Base-by-base conservation (phyloP, 2,888 invertebrate species). In the Nematopogon swammerdamellus region DNA sequence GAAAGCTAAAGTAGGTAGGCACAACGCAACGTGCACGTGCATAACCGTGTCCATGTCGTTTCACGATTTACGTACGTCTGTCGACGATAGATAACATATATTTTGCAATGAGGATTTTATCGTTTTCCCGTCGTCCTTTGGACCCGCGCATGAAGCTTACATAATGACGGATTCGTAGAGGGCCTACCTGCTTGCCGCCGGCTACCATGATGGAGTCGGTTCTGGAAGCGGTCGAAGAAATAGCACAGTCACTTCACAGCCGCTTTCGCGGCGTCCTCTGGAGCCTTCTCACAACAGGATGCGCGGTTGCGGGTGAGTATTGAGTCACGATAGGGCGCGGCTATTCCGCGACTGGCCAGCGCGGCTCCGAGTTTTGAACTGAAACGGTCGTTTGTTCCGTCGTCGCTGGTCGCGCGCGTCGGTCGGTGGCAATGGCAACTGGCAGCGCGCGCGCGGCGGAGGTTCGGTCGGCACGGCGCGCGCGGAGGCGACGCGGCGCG, bases 101-200 rank as follows among this genome's bases (percentile, higher is more conserved):
- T 36, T 36, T 36, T 36, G 25, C 25, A 25, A 6, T 4, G n/a
- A 36, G 36, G n/a, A 36, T 36, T 8, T 36, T 36, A 14, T 36
- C 36, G 36, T 36, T 14, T n/a, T n/a, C n/a, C 8, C 36, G 3
- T 14, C n/a, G 36, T 36, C 36, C 36, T 36, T 36, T 36, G 36
- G 36, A 36, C 36, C n/a, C 36, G 36, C 3, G 36, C 14, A 14
- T 8, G n/a, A 25, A 14, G 6, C 36, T 36, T 36, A 36, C 36
- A 36, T 36, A 36, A 36, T 36, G 36, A 3, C 36, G 36, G 25
- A 6, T 25, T 10, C 8, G 47, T 14, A 16, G 20, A 18, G 20
- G 18, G 52, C 49, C 59, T 68, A 81, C 80, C 80, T 80, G 80
- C 68, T 81, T 81, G 57, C 80, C 80, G 64, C 80, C 80, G 62